A percentile compares a stretch with the other conserved stretches of the same genome.
Conservation (phyloP, 2,888 invertebrate genomes). For the Heteropelma amictum region DNA sequence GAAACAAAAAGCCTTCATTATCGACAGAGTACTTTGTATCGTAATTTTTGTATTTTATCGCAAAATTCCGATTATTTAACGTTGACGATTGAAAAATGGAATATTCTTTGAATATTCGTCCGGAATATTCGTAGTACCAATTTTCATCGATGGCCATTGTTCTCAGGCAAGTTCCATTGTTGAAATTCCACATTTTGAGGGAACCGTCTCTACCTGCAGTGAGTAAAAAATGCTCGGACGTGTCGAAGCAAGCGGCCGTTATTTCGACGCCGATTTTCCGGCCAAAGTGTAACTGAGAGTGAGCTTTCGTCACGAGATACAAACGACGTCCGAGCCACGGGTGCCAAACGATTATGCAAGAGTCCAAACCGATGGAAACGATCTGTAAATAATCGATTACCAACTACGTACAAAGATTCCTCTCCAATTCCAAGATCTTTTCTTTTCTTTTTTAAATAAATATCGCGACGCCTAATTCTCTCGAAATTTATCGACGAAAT, state of each 20-base stretch:
- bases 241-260: constrained; percentile 88
- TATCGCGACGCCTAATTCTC: not conserved
- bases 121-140: constrained; percentile 80
- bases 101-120: too few species aligned
- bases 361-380: constrained; percentile 88
- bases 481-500: not conserved
- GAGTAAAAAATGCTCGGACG: constrained; percentile 84
- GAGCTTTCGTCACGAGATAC: constrained; percentile 85
- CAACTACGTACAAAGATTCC: too few species aligned
- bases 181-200: constrained; percentile 92
- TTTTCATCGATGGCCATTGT: constrained; percentile 83
- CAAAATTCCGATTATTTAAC: not conserved
- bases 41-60: too few species aligned
- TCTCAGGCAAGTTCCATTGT: constrained; percentile 86
- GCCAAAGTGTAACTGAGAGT: constrained; percentile 84
- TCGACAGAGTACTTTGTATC: too few species aligned
- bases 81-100: not conserved
- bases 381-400: too few species aligned
- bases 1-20: too few species aligned
- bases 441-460: not conserved
- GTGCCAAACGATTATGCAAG: constrained; percentile 91
- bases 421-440: not conserved
- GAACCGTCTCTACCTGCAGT: constrained; percentile 90
- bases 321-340: constrained; percentile 85
- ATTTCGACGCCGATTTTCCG: constrained; percentile 85